A percentile compares a stretch with the other conserved stretches of the same genome.
phyloP scores from a whole-genome alignment of 2,888 invertebrate genomes.

The Eupithecia pulchellata region DNA sequence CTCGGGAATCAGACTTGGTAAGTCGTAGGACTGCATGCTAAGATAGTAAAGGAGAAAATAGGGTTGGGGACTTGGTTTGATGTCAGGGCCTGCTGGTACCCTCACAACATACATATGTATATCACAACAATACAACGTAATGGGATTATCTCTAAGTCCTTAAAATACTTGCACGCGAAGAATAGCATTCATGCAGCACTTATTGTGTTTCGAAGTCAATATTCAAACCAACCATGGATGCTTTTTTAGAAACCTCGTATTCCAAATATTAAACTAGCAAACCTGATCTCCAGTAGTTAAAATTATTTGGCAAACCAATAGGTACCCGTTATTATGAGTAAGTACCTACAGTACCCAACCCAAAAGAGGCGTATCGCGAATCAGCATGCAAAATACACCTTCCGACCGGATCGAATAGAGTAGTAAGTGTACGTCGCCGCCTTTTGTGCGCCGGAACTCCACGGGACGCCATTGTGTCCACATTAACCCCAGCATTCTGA shows the following conservation, averaged over 20 bases:
- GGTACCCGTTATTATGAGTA: conserved; percentile 21
- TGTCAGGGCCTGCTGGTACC: not conserved
- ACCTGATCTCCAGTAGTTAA: not conserved
- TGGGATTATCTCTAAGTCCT: conserved; percentile 24
- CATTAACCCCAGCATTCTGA: conserved; percentile 31
- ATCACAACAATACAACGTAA: conserved; percentile 24
- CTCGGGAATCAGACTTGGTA: conserved; percentile 79
- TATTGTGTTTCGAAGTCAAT: conserved; percentile 20
- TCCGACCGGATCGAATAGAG: conserved; percentile 43
- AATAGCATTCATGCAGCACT: conserved; percentile 31
- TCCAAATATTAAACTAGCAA: not conserved
- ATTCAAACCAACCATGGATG: not conserved
- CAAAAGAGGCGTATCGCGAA: conserved; percentile 20
- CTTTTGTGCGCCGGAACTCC: conserved; percentile 43
- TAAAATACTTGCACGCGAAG: conserved; percentile 23
- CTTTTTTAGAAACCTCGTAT: not conserved
- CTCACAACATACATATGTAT: not conserved
- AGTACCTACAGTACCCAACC: not conserved
- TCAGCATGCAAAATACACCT: conserved; percentile 35
- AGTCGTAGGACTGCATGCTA: conserved; percentile 53
- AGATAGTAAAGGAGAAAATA: not conserved
- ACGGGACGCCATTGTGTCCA: conserved; percentile 29
- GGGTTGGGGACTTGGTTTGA: not conserved
- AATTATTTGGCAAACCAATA: conserved; percentile 9
- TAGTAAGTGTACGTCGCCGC: conserved; percentile 42